A percentile compares a stretch with the other conserved stretches of the same genome.
phyloP scores from a whole-genome alignment of 64 coral and sea anemone genomes.

The Montipora cactus region DNA sequence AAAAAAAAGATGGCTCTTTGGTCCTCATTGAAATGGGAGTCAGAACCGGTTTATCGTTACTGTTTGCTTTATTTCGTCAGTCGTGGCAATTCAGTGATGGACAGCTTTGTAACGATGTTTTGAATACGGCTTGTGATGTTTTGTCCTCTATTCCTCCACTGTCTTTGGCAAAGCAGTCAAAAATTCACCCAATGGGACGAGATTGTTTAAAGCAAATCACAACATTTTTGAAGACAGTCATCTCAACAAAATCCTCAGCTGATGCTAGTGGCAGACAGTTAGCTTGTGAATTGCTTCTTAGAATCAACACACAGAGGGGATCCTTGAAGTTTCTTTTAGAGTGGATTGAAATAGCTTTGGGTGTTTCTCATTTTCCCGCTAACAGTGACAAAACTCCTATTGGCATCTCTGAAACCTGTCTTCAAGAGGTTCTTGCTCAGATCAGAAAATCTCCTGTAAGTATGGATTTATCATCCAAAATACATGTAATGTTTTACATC shows the following conservation, averaged over 20 bases:
- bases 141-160: slow-evolving; percentile 78
- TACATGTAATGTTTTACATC: neutral
- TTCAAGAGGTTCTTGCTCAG: slow-evolving; percentile 66
- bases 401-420: slow-evolving; percentile 61
- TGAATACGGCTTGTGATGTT: slow-evolving; percentile 72
- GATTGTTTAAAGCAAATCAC: slow-evolving; percentile 76
- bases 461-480: neutral
- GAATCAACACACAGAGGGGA: slow-evolving; percentile 72
- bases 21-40: slow-evolving; percentile 90
- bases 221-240: slow-evolving; percentile 66
- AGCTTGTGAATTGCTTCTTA: slow-evolving; percentile 72
- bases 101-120: slow-evolving; percentile 82
- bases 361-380: slow-evolving; percentile 28
- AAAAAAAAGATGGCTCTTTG: slow-evolving; percentile 63
- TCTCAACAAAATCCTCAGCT: slow-evolving; percentile 64
- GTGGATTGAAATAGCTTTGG: slow-evolving; percentile 82
- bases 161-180: slow-evolving; percentile 77
- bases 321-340: slow-evolving; percentile 76
- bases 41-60: slow-evolving; percentile 83
- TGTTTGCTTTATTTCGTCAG: slow-evolving; percentile 86
- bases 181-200: slow-evolving; percentile 78
- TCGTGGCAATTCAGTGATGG: slow-evolving; percentile 81
- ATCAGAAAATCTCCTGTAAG: slow-evolving; percentile 83
- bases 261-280: slow-evolving; percentile 75
- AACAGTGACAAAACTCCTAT: neutral